These are phyloP conservation scores for Ischnus inquisitorius DNA, from an alignment of 2,888 invertebrate genomes.

Conservation along the genomic window DNA sequence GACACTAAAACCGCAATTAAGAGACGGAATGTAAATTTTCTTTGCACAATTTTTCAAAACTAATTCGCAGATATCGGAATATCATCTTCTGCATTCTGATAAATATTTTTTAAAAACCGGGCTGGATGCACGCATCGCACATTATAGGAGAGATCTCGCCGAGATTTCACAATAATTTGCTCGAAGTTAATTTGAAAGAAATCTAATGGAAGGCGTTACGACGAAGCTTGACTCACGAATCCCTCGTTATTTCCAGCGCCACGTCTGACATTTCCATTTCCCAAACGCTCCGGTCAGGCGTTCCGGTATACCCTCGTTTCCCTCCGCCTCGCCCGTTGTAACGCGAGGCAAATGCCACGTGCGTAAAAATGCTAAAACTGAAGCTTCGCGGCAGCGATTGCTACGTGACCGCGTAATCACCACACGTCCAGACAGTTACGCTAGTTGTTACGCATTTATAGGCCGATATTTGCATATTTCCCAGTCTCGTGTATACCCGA, in stretches of 20 bases:
- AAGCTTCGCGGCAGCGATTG: constrained; percentile 58
- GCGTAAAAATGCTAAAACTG: constrained; percentile 70
- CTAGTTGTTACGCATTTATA: constrained; percentile 63
- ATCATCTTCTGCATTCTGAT: too few relatives aligned
- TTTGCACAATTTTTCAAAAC: too few relatives aligned
- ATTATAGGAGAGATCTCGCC: constrained; percentile 2
- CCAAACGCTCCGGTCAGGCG: constrained; percentile 53
- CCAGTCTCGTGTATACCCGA: constrained; percentile 11
- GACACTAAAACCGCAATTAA: too few relatives aligned
- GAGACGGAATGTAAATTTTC: too few relatives aligned
- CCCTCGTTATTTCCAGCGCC: constrained; percentile 74
- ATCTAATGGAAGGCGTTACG: constrained; percentile 43
- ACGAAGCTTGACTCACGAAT: constrained; percentile 61
- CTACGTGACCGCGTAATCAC: constrained; percentile 71
- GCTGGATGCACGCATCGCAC: background rate
- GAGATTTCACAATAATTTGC: constrained; percentile 7
- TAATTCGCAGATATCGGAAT: too few relatives aligned
- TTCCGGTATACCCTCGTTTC: background rate
- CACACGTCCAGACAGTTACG: constrained; percentile 69
- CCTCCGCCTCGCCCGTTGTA: background rate
- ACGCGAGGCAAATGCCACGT: constrained; percentile 68
- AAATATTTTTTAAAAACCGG: too few relatives aligned
- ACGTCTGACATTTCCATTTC: constrained; percentile 77
- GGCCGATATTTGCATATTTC: constrained; percentile 65
- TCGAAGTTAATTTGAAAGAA: constrained; percentile 33